Conservation (phyloP, 2,113 vertebrate species). For the Menidia beryllina region DNA sequence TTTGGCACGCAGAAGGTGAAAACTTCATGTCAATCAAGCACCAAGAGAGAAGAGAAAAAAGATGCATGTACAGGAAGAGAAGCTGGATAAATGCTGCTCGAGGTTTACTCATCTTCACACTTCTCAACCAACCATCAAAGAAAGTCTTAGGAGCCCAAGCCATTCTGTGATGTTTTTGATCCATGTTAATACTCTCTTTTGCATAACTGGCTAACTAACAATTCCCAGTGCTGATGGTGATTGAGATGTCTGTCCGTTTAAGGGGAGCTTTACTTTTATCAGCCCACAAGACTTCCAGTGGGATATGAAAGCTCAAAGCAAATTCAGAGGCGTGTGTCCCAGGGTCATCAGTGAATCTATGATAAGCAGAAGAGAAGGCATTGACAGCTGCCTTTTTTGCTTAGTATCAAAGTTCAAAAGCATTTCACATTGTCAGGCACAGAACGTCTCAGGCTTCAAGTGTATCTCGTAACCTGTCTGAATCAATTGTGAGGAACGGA, state of each 20-base stretch:
- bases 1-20: slow-evolving; percentile 15
- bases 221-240: slow-evolving; percentile 55
- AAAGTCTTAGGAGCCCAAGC: slow-evolving; percentile 13
- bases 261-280: slow-evolving; percentile 66
- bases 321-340: slow-evolving; percentile 57
- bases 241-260: slow-evolving; percentile 68
- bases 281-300: slow-evolving; percentile 38
- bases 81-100: slow-evolving; percentile 17
- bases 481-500: slow-evolving; percentile 28
- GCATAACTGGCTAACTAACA: slow-evolving; percentile 36
- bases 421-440: slow-evolving; percentile 55
- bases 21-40: slow-evolving; percentile 2
- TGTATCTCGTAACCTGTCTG: slow-evolving; percentile 26
- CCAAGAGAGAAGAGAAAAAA: background rate
- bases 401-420: slow-evolving; percentile 65
- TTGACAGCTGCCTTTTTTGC: slow-evolving; percentile 32
- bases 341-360: slow-evolving; percentile 63
- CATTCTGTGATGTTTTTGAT: slow-evolving; percentile 53
- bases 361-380: slow-evolving; percentile 62
- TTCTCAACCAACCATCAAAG: slow-evolving; percentile 34
- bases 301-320: slow-evolving; percentile 49
- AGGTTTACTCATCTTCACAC: background rate
- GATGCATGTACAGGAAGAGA: background rate
- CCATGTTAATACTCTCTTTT: slow-evolving; percentile 14
- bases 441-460: slow-evolving; percentile 36